Conservation (phyloP, 2,888 invertebrate genomes). For the Acronicta aceris region DNA sequence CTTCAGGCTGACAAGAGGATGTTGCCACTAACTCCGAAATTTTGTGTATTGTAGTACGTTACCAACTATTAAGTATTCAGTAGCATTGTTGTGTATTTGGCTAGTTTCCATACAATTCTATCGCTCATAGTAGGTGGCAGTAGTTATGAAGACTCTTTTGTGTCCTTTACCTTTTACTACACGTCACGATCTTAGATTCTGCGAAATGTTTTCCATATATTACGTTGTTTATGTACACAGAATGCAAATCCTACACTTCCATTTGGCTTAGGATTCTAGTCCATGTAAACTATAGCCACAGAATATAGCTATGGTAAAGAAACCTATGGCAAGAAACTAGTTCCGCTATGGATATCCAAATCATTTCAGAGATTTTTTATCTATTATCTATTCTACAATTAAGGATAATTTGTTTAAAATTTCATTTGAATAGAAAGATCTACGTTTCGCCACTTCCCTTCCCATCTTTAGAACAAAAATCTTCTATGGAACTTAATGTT, state of each 20-base stretch:
- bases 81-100: slow-evolving; percentile 25
- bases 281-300: background rate
- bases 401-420: background rate
- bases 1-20: no score
- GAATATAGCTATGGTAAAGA: no score
- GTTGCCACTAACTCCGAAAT: no score
- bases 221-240: slow-evolving; percentile 38
- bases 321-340: background rate
- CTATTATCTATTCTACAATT: background rate
- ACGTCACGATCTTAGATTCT: slow-evolving; percentile 41
- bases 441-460: slow-evolving; percentile 6
- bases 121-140: slow-evolving; percentile 6
- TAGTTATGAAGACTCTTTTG: slow-evolving; percentile 33
- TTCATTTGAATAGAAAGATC: background rate
- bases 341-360: background rate
- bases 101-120: slow-evolving; percentile 36
- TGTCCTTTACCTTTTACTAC: slow-evolving; percentile 43
- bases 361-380: no score
- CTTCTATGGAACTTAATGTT: no score
- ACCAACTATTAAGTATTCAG: slow-evolving; percentile 14
- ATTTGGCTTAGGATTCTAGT: slow-evolving; percentile 12
- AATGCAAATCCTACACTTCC: slow-evolving; percentile 33
- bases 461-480: slow-evolving; percentile 1
- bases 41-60: no score
- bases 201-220: slow-evolving; percentile 43